phyloP scores from a whole-genome alignment of 2,888 invertebrate genomes.

The Smittia sp. region DNA sequence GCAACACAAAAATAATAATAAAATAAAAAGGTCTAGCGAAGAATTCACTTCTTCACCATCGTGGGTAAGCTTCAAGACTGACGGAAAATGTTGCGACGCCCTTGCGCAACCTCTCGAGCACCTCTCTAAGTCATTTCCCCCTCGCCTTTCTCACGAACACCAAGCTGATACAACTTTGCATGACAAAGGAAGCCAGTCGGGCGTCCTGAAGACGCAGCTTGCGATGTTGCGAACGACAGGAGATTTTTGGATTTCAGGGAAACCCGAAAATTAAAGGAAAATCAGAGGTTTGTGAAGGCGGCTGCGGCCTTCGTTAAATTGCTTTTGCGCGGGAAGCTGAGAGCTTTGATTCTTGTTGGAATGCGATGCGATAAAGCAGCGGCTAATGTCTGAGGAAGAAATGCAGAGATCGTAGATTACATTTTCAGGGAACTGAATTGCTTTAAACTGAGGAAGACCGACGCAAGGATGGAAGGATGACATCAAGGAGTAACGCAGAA shows the following conservation, averaged over 20 bases:
- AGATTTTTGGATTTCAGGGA: background rate
- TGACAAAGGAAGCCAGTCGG: background rate
- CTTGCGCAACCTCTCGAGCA: background rate
- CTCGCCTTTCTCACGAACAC: background rate
- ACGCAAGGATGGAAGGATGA: too few species aligned
- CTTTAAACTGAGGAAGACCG: too few species aligned
- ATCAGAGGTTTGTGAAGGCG: constrained; percentile 2
- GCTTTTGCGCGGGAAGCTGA: background rate
- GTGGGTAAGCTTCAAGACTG: background rate
- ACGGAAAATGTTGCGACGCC: background rate
- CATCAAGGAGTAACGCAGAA: too few species aligned
- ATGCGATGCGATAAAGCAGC: too few species aligned
- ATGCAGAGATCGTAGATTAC: too few species aligned
- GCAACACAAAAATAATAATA: constrained; percentile 37
- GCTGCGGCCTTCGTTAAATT: background rate
- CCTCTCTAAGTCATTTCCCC: background rate
- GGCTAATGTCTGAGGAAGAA: too few species aligned
- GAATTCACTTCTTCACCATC: background rate
- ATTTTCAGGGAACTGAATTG: too few species aligned
- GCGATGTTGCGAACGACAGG: background rate
- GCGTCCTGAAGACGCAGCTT: background rate
- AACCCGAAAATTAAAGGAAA: background rate
- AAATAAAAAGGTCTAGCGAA: constrained; percentile 16
- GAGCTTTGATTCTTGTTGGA: background rate
- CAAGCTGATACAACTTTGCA: constrained; percentile 12